These are phyloP conservation scores for Drosophila auraria DNA, from an alignment of 1,140 invertebrate species.

Conservation along the genomic window DNA sequence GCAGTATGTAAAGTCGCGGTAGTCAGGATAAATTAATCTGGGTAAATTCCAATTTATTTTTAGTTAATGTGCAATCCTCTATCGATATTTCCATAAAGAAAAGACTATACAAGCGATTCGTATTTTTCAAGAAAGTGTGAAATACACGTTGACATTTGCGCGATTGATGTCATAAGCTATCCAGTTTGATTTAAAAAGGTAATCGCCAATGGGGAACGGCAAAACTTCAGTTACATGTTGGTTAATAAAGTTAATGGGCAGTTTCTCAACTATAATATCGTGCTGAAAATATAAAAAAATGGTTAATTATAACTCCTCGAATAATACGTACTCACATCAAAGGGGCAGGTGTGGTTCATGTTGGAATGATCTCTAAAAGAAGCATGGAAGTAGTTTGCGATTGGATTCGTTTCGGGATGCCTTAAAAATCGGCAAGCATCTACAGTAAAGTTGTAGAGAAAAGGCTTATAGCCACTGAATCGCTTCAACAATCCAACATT, in stretches of 20 bases:
- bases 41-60: too few relatives aligned
- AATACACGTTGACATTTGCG: neutral
- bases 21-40: too few relatives aligned
- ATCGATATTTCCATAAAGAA: too few relatives aligned
- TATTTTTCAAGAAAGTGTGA: neutral
- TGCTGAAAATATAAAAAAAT: neutral
- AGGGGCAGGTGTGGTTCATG: slow-evolving; percentile 26
- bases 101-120: too few relatives aligned
- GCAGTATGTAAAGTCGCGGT: too few relatives aligned
- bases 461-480: slow-evolving; percentile 18
- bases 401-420: neutral
- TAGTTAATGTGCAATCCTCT: too few relatives aligned
- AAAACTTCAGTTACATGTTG: neutral
- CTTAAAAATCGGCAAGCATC: slow-evolving; percentile 21
- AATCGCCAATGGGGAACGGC: neutral
- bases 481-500: slow-evolving; percentile 10
- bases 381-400: too few relatives aligned
- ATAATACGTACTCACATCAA: neutral
- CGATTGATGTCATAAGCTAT: slow-evolving; percentile 1
- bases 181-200: slow-evolving; percentile 15
- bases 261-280: slow-evolving; percentile 1
- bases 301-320: neutral
- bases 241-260: neutral
- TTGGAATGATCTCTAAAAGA: slow-evolving; percentile 2
- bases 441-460: slow-evolving; percentile 27